Percentiles rank a stretch among this genome's conserved stretches.
These are phyloP conservation scores for Stegostoma tigrinum DNA, from an alignment of 2,113 vertebrate genomes.

Conservation along the genomic window DNA sequence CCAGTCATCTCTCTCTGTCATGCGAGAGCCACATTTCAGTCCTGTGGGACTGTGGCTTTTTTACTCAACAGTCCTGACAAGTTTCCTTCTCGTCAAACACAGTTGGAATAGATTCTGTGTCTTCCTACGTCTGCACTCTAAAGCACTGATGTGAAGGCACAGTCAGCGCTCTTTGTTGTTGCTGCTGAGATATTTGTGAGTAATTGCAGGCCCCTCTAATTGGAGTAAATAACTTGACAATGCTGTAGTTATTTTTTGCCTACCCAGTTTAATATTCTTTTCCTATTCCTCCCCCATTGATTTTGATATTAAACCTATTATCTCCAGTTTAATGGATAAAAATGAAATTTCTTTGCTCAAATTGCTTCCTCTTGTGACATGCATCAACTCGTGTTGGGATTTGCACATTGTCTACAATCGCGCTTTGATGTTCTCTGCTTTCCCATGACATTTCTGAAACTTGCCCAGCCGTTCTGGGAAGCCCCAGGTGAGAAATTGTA, in stretches of 20 bases:
- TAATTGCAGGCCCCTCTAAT: constrained; percentile 37
- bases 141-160: constrained; percentile 40
- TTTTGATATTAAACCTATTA: constrained; percentile 2
- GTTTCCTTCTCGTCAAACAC: constrained; percentile 44
- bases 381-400: background rate
- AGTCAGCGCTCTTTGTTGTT: constrained; percentile 38
- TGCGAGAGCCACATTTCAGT: no score
- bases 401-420: background rate
- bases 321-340: constrained; percentile 9
- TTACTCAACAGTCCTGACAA: constrained; percentile 54
- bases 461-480: background rate
- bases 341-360: background rate
- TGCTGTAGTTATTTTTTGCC: background rate
- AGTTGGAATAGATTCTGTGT: constrained; percentile 31
- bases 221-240: background rate
- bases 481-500: background rate
- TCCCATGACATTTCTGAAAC: background rate
- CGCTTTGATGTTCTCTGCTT: background rate
- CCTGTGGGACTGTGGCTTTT: no score
- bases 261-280: background rate
- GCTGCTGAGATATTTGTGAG: constrained; percentile 34
- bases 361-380: background rate
- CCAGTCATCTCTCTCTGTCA: no score
- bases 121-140: constrained; percentile 39
- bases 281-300: background rate